A percentile compares a stretch with the other conserved stretches of the same genome.
Conservation (phyloP, 2,797 vertebrate genomes). For the Micromesistius poutassou region DNA sequence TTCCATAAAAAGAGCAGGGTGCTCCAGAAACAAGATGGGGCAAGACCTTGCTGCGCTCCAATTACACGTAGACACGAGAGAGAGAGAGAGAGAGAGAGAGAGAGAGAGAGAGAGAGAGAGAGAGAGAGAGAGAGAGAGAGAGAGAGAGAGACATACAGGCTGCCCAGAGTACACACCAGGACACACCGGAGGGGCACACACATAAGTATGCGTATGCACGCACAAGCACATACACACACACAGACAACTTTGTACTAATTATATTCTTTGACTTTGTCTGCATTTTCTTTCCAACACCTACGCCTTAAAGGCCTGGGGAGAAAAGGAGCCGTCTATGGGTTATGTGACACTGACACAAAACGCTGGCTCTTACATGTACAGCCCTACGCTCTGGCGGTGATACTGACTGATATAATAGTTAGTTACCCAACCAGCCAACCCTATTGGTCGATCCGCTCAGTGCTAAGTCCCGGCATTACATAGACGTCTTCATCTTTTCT, state of each 20-base stretch:
- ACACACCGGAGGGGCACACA: not conserved
- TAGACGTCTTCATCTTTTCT: not conserved
- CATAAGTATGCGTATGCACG: not conserved
- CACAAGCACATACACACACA: not conserved
- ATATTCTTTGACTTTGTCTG: not conserved
- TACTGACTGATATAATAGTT: not conserved
- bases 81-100: slow-evolving; percentile 3
- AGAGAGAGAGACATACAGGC: not conserved
- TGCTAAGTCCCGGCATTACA: not conserved
- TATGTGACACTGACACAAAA: not conserved
- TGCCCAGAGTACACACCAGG: not conserved
- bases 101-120: not conserved
- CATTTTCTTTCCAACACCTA: not conserved
- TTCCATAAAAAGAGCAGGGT: not conserved
- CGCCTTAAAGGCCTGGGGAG: not conserved
- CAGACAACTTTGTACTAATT: not conserved
- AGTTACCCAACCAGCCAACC: not conserved
- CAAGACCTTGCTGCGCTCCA: not conserved
- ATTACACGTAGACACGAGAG: not conserved
- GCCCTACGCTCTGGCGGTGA: not conserved
- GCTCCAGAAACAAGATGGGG: not conserved
- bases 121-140: not conserved
- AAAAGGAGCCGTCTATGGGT: not conserved
- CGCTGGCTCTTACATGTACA: slow-evolving; percentile 1
- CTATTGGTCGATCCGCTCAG: not conserved